These are phyloP conservation scores for Podocnemis expansa DNA, from an alignment of 2,113 vertebrate genomes.

Conservation along the genomic window DNA sequence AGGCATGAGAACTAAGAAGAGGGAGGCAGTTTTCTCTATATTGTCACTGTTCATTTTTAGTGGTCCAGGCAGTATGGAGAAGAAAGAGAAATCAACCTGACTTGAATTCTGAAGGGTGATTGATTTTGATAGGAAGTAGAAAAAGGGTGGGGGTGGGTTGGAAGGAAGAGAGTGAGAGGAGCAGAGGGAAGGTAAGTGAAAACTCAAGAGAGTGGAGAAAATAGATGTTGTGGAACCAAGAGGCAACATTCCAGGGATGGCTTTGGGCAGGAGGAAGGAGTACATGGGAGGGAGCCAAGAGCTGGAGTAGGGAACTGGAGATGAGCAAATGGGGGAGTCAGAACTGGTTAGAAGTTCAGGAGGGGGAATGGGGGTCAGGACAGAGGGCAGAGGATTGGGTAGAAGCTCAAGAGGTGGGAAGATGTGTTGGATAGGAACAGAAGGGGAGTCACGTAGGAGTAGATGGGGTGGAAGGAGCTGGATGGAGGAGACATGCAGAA, in stretches of 20 bases:
- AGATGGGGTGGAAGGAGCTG: background rate
- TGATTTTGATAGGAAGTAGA: fast-evolving
- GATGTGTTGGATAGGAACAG: background rate
- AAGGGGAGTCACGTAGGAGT: background rate
- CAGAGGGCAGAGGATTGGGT: background rate
- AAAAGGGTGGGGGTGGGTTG: too few species aligned
- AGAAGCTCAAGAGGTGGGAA: background rate
- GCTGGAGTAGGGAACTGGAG: background rate
- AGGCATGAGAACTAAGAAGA: background rate
- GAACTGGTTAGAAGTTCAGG: background rate
- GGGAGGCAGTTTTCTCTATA: background rate
- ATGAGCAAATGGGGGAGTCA: background rate
- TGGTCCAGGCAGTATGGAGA: background rate
- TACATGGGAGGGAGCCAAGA: background rate
- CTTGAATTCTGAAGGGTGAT: background rate
- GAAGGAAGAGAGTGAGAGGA: background rate
- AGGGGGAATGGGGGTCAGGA: background rate
- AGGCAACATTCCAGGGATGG: background rate
- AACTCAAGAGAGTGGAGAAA: background rate
- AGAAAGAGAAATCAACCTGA: background rate
- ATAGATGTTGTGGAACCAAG: background rate
- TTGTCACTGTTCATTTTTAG: background rate
- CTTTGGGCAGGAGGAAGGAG: background rate
- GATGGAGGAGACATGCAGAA: background rate
- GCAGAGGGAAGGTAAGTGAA: background rate